phyloP scores from a whole-genome alignment of 2,888 invertebrate species.

The Orthonychiurus folsomi region DNA sequence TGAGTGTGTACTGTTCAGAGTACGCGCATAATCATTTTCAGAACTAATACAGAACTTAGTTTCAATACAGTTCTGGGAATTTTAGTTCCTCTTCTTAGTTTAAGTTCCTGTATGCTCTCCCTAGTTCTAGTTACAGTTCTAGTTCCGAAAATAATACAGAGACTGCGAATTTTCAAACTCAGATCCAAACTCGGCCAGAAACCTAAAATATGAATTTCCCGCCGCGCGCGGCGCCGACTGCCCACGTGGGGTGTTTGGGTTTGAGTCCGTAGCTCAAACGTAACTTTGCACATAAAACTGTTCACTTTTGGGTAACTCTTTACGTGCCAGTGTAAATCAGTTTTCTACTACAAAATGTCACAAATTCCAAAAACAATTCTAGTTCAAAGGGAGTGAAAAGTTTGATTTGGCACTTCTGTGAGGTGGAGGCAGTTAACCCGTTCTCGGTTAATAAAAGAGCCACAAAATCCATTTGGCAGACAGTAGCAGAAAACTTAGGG shows the following conservation, averaged over 20 bases:
- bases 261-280: not conserved
- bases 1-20: too few species aligned
- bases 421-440: not conserved
- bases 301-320: not conserved
- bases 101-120: too few species aligned
- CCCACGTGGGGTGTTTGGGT: not conserved
- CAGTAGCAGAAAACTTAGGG: not conserved
- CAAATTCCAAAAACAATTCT: not conserved
- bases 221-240: too few species aligned
- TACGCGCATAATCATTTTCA: too few species aligned
- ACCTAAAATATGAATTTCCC: too few species aligned
- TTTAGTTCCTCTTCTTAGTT: too few species aligned
- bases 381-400: not conserved
- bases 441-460: not conserved
- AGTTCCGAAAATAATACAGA: too few species aligned
- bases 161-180: too few species aligned
- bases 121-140: too few species aligned
- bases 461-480: not conserved
- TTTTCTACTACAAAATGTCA: not conserved
- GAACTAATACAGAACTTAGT: too few species aligned
- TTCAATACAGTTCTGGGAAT: too few species aligned
- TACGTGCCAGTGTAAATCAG: not conserved
- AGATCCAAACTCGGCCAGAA: too few species aligned
- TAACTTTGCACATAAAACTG: not conserved
- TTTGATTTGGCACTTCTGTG: not conserved